Base-by-base conservation (phyloP, 2,113 vertebrate species). In the Osmerus eperlanus region DNA sequence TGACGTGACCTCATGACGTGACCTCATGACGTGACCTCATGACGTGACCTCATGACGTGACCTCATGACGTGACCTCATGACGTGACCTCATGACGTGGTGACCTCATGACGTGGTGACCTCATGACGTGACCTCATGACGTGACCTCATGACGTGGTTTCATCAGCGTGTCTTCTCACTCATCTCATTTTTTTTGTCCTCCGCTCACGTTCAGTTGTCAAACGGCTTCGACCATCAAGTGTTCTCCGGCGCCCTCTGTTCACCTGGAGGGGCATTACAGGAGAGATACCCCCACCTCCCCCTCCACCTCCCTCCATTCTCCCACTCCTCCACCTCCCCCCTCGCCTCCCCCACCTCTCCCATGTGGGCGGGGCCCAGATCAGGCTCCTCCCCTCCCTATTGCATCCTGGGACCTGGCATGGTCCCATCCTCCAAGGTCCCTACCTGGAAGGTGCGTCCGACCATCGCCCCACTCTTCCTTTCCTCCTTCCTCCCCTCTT, bases 391-490 rank as follows among this genome's bases (percentile, higher is more conserved):
- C 90, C 89, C 76, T 84, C 92, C 94, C 89, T 94, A 93, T 92
- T 91, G 93, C 92, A 93, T 94, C 86, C 90, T 94, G 83, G 93
- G 92, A 89, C 91, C 92, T 70, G 93, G 93, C 91, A 88, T 91
- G 87, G 88, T 94, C 79, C 93, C 93, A 73, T 94, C 95, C 82
- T 94, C 94, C 93, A 94, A 92, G 91, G 92, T 98, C 84, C 96
- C 94, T 83, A 93, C 94, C 91, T 98, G 96, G 96, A 98, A 98
- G 96, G 96, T 98, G 95, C 93, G 96, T 88, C 74, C 78, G 2
- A 75, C 80, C 70, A 81, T 81, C 58, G 53, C 71, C 81, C 71
- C 82, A 53, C 75, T 68, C 58, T 60, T 64, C 54, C 18, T 47
- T 25, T 68, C 15, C 56, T 53, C 13, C 18, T 68, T 58, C 60